Percentiles rank a stretch among this genome's conserved stretches.
Evolutionary conservation across 2,113 vertebrate species (phyloP).

Genomic region (Asarcornis scutulata): DNA sequence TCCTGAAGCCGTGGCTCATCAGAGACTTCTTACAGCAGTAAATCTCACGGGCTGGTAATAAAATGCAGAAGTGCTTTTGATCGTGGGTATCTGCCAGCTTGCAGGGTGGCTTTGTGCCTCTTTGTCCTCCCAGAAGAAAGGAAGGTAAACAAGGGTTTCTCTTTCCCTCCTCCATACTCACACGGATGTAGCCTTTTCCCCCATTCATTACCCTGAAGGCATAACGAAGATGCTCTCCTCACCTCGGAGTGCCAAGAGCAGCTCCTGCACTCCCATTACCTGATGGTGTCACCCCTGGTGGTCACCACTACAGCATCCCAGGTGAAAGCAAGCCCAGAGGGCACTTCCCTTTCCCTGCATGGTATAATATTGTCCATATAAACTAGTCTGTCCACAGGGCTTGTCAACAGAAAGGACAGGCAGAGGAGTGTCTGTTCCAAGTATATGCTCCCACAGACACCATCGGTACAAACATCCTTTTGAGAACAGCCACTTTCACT

Average conservation of each 20-base stretch:
- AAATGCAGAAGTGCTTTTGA: background rate
- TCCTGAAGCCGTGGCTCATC: background rate
- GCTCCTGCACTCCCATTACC: background rate
- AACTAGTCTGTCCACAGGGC: background rate
- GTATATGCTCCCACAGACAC: background rate
- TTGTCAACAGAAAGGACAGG: background rate
- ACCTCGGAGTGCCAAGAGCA: rapidly evolving
- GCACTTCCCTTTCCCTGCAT: rapidly evolving
- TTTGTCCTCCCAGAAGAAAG: background rate
- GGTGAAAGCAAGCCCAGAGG: background rate
- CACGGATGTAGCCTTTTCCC: rapidly evolving
- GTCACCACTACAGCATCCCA: background rate
- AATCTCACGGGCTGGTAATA: background rate
- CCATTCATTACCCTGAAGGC: background rate
- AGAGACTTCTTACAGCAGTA: background rate
- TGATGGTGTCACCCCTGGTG: rapidly evolving
- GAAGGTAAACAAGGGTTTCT: background rate
- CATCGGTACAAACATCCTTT: background rate
- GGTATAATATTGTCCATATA: rapidly evolving
- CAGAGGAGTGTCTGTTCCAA: background rate
- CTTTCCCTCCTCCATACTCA: background rate
- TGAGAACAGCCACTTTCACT: background rate
- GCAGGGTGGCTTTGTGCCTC: background rate
- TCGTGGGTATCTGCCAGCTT: rapidly evolving
- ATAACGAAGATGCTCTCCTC: background rate